Evolutionary conservation across 2,113 vertebrate genomes (phyloP), one percentile per base, ranked within the genome.

Genomic region (Menidia beryllina): DNA sequence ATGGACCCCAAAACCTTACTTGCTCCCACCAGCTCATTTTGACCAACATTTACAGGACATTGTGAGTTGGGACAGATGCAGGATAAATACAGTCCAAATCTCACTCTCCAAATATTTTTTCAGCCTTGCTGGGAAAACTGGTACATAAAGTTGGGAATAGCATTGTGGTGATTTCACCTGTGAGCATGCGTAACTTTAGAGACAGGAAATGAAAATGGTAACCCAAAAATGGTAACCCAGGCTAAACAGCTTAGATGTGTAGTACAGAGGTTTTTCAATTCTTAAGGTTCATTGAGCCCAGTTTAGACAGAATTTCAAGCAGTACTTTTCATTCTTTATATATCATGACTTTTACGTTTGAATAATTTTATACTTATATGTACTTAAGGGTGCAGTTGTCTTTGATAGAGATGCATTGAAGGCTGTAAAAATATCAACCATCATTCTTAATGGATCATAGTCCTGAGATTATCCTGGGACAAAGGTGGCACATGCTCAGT

Each of bases 1-100:
- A 6, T 20, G 13, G 63, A 62, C 26, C 36, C 64, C 45, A 17
- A 61, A 50, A 45, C 56, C 41, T 38, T 38, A 45, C 41, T n/a
- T 9, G 49, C 61, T 70, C 57, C 34, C 52, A 48, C 48, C 21
- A 12, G 48, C 45, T 71, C 14, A 26, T 55, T 13, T 58, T 58
- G 53, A 51, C 45, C 62, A 52, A 74, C 51, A 59, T 80, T 88
- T 55, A 24, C 65, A 82, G 75, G 68, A 85, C 79, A 80, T 86
- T 83, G 80, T 75, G 75, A 79, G 57, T 73, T 64, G 69, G 72
- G 41, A 75, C 70, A 79, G 86, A 83, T 58, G 52, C 74, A 90
- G 83, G 86, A 84, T 87, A 79, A 30, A n/a, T 62, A 69, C 79
- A 57, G 21, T 65, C 41, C 73, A 73, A 56, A 34, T 73, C 55